A percentile compares a stretch with the other conserved stretches of the same genome.
These are phyloP conservation scores for Daubentonia madagascariensis DNA, from an alignment of 2,113 vertebrate genomes.

Conservation along the genomic window DNA sequence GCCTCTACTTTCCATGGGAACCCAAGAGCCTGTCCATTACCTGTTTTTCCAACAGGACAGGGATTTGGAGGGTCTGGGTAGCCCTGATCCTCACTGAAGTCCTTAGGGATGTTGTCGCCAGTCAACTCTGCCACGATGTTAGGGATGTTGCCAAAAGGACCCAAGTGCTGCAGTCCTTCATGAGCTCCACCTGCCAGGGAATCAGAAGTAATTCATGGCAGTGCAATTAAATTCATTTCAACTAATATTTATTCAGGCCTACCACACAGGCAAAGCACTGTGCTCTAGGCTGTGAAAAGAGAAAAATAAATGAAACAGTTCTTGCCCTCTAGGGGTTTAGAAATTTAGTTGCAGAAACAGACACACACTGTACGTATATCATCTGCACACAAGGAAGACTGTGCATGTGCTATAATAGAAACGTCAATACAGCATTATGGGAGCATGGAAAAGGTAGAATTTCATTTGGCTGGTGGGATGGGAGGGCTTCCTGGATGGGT, in stretches of 20 bases:
- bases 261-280: not conserved
- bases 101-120: constrained; percentile 96
- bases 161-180: constrained; percentile 97
- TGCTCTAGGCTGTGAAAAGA: not conserved
- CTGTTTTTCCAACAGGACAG: constrained; percentile 94
- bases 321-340: not conserved
- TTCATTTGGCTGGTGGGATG: not conserved
- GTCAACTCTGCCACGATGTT: constrained; percentile 98
- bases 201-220: not conserved
- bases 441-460: not conserved
- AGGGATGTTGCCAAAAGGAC: constrained; percentile 98
- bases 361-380: not conserved
- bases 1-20: not conserved
- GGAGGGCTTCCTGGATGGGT: not conserved
- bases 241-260: not conserved
- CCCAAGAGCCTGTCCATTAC: constrained; percentile 77
- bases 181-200: constrained; percentile 92
- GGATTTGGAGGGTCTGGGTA: constrained; percentile 99
- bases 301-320: not conserved
- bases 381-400: not conserved
- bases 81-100: constrained; percentile 95
- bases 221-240: not conserved
- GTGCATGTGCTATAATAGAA: not conserved
- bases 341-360: not conserved
- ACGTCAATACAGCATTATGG: not conserved